phyloP scores from a whole-genome alignment of 2,113 vertebrate genomes.

The Protobothrops flavoviridis region DNA sequence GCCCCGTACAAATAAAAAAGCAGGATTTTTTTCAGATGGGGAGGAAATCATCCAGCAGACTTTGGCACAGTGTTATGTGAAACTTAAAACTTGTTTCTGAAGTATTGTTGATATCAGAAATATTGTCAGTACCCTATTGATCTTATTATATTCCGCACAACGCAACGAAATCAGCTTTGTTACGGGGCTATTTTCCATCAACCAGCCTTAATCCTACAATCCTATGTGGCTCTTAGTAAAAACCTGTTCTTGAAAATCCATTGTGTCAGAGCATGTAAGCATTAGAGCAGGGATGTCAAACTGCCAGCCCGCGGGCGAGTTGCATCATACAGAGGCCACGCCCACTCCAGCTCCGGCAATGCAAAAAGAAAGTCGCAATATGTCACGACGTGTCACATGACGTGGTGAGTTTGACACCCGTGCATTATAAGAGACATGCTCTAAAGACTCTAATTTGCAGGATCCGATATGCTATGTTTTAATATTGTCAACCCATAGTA shows the following conservation, averaged over 20 bases:
- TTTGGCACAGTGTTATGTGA: not conserved
- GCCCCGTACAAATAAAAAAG: not conserved
- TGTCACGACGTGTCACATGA: too few relatives aligned
- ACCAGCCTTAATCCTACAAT: not conserved
- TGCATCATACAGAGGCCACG: too few relatives aligned
- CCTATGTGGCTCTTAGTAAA: not conserved
- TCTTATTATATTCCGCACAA: not conserved
- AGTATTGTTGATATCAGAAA: not conserved
- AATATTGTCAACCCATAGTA: not conserved
- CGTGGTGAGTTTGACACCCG: too few relatives aligned
- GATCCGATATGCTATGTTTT: not conserved
- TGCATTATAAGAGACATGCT: not conserved
- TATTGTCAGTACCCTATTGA: not conserved
- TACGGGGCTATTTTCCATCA: not conserved
- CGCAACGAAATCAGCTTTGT: not conserved
- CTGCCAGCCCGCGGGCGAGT: too few relatives aligned
- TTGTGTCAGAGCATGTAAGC: not conserved
- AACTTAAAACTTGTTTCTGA: not conserved
- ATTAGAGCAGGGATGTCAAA: not conserved
- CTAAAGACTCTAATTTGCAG: not conserved
- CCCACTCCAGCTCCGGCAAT: too few relatives aligned
- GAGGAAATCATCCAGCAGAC: not conserved
- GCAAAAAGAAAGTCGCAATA: too few relatives aligned
- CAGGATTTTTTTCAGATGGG: not conserved
- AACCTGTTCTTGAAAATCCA: not conserved